Evolutionary conservation across 1,140 invertebrate species (phyloP), one percentile per base, ranked within the genome.

Genomic region (Halesus radiatus): DNA sequence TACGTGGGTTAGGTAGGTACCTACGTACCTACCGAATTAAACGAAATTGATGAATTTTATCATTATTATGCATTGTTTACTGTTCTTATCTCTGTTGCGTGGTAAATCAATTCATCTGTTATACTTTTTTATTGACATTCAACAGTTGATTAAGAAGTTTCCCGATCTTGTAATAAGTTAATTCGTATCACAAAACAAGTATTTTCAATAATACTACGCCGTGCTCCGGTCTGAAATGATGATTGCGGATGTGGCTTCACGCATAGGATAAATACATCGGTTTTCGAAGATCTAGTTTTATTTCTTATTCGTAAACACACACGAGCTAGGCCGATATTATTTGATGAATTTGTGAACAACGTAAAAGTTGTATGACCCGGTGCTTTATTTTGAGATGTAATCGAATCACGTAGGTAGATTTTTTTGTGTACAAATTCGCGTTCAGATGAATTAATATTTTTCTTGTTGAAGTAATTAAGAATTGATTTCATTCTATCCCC

Each of bases 271-370:
- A 70, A 70, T 70, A 70, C 20, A 70, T 18, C 23, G 18, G 10
- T 66, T 26, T 66, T 66, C 62, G 23, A 66, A 66, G 62, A 66
- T 29, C 8, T 66, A 66, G 62, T 29, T 66, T 66, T 26, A 66
- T 66, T 32, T 26, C 62, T 22, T 32, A 18, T 32, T 66, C 29
- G 37, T 45, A 45, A 56, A 20, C n/a, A 56, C 22, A 56, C 54
- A 22, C 54, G 54, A 20, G n/a, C 54, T 56, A 5, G 10, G 22
- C 54, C 54, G 18, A 18, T 22, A 56, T 20, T 20, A 56, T 56
- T 54, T 56, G 10, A 56, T 22, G n/a, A 10, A 10, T 56, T 56
- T 7, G 10, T 20, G 22, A 18, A 18, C 0, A 18, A 20, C 54
- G n/a, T 56, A 6, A 22, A 56, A 18, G 54, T 20, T 56, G 54